Base-by-base conservation (phyloP, 2,797 vertebrate species). In the Falco cherrug region DNA sequence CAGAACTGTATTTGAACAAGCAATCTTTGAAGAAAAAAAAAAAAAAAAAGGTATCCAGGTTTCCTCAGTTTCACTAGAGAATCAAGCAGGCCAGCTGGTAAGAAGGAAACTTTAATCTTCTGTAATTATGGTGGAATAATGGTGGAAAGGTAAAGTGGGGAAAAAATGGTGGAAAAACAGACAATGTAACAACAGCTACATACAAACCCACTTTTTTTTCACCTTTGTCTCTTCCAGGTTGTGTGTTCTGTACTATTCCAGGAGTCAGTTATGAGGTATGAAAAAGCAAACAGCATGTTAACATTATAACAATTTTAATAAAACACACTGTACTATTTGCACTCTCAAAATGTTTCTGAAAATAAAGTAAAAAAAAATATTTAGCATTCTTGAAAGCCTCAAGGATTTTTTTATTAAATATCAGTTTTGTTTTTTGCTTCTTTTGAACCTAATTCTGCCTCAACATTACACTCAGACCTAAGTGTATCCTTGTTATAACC, bases 331-430 rank as follows among this genome's bases (percentile, higher is more conserved):
- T 59, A 60, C 76, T 87, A 64, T 69, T 79, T 84, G 54, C 43
- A 87, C 61, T 89, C 63, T n/a, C 57, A 91, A 90, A 92, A 39
- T 81, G 85, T 63, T 89, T 89, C 16, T 64, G 86, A 95, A 93
- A 90, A 92, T 45, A 61, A 95, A 82, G 71, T 93, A 39, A 39
- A 41, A 93, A 96, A 96, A 89, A 95, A 90, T 70, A 82, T 50
- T 95, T 91, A 45, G n/a, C 63, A 60, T 87, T 92, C 78, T 80
- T 93, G 67, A 71, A 90, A 94, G 63, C 56, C 68, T 70, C 67
- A 77, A 53, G 47, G 54, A 89, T 13, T 35, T 84, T 87, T 91
- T 96, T 87, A 85, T 91, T 89, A 65, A 79, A 97, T 93, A 84
- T 25, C 78, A 84, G 56, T 90, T n/a, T 51, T 45, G 22, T 67